Percentiles rank a stretch among this genome's conserved stretches.
Evolutionary conservation across 2,113 vertebrate genomes (phyloP).

Genomic region (Nesoenas mayeri): DNA sequence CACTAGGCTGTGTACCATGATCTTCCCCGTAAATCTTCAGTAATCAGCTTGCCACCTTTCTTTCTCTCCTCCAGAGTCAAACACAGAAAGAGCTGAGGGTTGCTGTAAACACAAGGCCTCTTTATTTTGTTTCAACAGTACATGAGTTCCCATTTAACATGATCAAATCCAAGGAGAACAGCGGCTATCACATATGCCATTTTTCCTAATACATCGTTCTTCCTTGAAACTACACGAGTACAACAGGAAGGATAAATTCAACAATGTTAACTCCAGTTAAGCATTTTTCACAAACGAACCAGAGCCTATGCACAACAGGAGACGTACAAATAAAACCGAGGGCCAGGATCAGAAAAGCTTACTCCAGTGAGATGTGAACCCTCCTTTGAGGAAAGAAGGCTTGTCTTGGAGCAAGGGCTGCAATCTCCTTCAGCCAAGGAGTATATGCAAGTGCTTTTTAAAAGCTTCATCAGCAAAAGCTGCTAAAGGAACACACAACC

Average conservation of each 20-base stretch:
- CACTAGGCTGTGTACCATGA: neutral
- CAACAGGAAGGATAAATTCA: constrained; percentile 27
- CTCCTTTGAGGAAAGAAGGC: neutral
- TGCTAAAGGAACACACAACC: neutral
- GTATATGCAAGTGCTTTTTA: neutral
- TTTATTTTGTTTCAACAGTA: constrained; percentile 74
- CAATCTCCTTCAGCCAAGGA: neutral
- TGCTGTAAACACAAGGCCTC: constrained; percentile 63
- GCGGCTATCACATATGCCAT: constrained; percentile 1
- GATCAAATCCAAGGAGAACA: constrained; percentile 62
- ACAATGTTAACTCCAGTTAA: constrained; percentile 6
- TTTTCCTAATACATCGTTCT: constrained; percentile 1
- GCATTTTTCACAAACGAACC: constrained; percentile 15
- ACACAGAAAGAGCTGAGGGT: neutral
- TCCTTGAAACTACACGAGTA: constrained; percentile 4
- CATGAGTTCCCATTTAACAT: constrained; percentile 49
- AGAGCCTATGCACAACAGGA: neutral
- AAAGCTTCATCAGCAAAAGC: neutral
- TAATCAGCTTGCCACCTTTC: neutral
- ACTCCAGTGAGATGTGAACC: neutral
- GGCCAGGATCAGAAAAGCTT: neutral
- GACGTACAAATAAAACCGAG: neutral
- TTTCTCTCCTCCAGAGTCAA: neutral
- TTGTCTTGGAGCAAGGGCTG: neutral
- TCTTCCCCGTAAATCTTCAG: neutral